Percentiles rank a stretch among this genome's conserved stretches.
phyloP scores from a whole-genome alignment of 2,888 invertebrate genomes.

The Entomobrya multifasciata region DNA sequence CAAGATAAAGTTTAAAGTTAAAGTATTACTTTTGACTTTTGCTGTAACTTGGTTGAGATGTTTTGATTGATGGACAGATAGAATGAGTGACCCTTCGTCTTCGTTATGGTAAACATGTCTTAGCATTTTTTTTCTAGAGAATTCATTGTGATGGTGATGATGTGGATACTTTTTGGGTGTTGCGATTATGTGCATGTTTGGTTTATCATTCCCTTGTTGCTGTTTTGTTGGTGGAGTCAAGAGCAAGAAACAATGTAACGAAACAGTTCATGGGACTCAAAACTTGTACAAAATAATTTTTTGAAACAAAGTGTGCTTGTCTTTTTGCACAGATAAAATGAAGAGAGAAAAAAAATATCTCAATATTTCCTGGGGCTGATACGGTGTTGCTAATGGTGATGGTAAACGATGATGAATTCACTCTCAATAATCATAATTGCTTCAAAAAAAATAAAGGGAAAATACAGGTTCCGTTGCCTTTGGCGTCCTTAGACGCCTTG shows the following conservation, averaged over 20 bases:
- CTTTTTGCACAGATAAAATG: no score
- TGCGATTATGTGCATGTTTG: conserved; percentile 1
- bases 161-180: conserved; percentile 29
- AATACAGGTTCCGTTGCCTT: conserved; percentile 72
- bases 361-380: conserved; percentile 3
- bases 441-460: conserved; percentile 17
- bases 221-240: not conserved
- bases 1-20: conserved; percentile 9
- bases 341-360: not conserved
- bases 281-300: not conserved
- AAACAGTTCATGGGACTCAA: not conserved
- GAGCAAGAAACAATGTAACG: not conserved
- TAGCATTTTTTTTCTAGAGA: conserved; percentile 2
- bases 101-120: not conserved
- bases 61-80: conserved; percentile 49
- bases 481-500: conserved; percentile 61
- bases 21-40: conserved; percentile 32
- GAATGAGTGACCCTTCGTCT: conserved; percentile 42
- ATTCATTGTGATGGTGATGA: conserved; percentile 3
- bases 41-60: not conserved
- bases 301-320: not conserved
- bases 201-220: not conserved
- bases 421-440: conserved; percentile 54
- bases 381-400: conserved; percentile 55
- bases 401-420: conserved; percentile 59